Conservation (phyloP, 2,797 vertebrate species). For the Pipistrellus pygmaeus region DNA sequence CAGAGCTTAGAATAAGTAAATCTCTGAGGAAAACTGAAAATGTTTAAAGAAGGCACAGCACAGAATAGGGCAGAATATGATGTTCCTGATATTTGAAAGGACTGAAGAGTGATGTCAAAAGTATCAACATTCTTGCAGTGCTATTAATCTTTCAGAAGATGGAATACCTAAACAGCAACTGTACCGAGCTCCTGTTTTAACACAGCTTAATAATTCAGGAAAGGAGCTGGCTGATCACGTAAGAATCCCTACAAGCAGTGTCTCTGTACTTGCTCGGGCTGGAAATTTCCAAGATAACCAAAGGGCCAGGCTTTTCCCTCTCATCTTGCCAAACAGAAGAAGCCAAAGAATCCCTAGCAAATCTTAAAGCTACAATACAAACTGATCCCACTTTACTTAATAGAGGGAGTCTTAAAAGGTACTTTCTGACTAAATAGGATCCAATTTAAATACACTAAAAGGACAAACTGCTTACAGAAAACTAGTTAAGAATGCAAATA, state of each 20-base stretch:
- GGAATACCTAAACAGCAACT: conserved; percentile 81
- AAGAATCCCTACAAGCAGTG: conserved; percentile 50
- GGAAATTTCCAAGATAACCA: conserved; percentile 73
- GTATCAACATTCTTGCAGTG: conserved; percentile 75
- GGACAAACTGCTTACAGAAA: conserved; percentile 51
- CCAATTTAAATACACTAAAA: conserved; percentile 34
- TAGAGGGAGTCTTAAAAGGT: not conserved
- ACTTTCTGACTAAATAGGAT: not conserved
- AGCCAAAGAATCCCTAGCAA: conserved; percentile 49
- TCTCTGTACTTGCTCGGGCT: conserved; percentile 51
- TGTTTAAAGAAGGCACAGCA: conserved; percentile 54
- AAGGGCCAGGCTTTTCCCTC: conserved; percentile 18
- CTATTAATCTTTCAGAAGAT: conserved; percentile 89
- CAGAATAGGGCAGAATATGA: conserved; percentile 21
- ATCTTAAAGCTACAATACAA: conserved; percentile 36
- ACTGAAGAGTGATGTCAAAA: conserved; percentile 72
- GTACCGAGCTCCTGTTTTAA: conserved; percentile 85
- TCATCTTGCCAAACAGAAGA: conserved; percentile 49
- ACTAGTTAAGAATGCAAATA: conserved; percentile 28
- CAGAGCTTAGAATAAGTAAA: conserved; percentile 47
- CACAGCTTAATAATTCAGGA: conserved; percentile 88
- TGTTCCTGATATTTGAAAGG: conserved; percentile 71
- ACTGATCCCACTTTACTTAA: conserved; percentile 35
- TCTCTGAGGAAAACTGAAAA: conserved; percentile 49
- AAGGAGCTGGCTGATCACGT: conserved; percentile 71